Evolutionary conservation across 1,140 invertebrate genomes (phyloP).

Genomic region (Scylla paramamosain): DNA sequence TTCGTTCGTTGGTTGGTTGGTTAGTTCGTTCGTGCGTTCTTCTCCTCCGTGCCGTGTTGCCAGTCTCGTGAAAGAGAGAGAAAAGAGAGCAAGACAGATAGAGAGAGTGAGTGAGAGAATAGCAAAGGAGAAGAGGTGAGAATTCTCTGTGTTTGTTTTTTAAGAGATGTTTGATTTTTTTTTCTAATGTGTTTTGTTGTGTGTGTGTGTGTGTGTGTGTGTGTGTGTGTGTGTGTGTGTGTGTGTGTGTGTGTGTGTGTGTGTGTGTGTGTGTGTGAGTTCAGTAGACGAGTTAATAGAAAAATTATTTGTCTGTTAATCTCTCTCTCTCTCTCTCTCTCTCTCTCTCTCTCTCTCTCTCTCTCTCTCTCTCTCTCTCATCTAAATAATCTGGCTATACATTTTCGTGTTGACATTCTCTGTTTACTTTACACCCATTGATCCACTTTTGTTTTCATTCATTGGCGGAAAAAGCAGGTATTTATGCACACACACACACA

Average conservation of each 20-base stretch:
- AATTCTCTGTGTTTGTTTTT: not conserved
- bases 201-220: not conserved
- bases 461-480: not conserved
- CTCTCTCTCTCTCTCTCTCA: too few relatives aligned
- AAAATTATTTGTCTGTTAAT: too few relatives aligned
- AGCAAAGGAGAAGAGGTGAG: too few relatives aligned
- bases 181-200: not conserved
- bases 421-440: not conserved
- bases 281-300: too few relatives aligned
- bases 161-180: not conserved
- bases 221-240: slow-evolving; percentile 2
- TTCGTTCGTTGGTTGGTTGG: too few relatives aligned
- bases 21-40: too few relatives aligned
- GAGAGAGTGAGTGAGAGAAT: too few relatives aligned
- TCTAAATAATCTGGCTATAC: not conserved
- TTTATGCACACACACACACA: slow-evolving; percentile 48
- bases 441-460: not conserved
- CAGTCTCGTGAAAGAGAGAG: too few relatives aligned
- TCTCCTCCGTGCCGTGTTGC: not conserved
- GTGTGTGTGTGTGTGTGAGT: not conserved
- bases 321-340: too few relatives aligned
- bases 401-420: not conserved
- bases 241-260: slow-evolving; percentile 19
- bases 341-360: too few relatives aligned
- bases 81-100: too few relatives aligned